A percentile compares a stretch with the other conserved stretches of the same genome.
phyloP scores from a whole-genome alignment of 2,888 invertebrate species.

The Agonopterix alstromeriana region DNA sequence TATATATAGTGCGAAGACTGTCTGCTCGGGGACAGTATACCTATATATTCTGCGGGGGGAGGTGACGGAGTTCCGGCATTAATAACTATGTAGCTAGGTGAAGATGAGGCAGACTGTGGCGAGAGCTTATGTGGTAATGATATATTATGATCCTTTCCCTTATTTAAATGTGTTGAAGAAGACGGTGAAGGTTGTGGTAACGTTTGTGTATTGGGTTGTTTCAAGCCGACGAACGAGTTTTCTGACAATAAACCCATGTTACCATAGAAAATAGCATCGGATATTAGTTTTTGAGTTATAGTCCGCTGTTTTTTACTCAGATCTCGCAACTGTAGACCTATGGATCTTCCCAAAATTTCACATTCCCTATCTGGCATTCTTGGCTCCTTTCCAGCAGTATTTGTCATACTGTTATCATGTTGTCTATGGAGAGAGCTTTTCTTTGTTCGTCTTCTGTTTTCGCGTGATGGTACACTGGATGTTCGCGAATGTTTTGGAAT shows the following conservation, averaged over 20 bases:
- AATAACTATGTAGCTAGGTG: neutral
- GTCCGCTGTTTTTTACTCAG: neutral
- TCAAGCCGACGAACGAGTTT: neutral
- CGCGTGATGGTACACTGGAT: neutral
- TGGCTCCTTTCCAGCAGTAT: neutral
- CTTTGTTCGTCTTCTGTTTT: neutral
- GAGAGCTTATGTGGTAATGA: neutral
- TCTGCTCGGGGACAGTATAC: neutral
- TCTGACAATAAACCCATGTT: constrained; percentile 3
- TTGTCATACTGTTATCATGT: neutral
- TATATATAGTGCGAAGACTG: neutral
- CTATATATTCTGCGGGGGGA: neutral
- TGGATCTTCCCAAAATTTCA: constrained; percentile 4
- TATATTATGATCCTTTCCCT: neutral
- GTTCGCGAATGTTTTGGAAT: neutral
- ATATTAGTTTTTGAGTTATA: constrained; percentile 5
- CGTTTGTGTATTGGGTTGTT: neutral
- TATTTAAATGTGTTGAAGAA: neutral
- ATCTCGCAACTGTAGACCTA: constrained; percentile 6
- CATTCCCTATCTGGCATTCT: constrained; percentile 1
- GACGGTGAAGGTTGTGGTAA: neutral
- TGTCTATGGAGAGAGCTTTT: neutral
- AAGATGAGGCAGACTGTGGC: neutral
- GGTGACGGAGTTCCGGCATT: neutral
- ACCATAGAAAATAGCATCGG: constrained; percentile 6